Conservation (phyloP, 2,113 vertebrate species). For the Neogale vison region DNA sequence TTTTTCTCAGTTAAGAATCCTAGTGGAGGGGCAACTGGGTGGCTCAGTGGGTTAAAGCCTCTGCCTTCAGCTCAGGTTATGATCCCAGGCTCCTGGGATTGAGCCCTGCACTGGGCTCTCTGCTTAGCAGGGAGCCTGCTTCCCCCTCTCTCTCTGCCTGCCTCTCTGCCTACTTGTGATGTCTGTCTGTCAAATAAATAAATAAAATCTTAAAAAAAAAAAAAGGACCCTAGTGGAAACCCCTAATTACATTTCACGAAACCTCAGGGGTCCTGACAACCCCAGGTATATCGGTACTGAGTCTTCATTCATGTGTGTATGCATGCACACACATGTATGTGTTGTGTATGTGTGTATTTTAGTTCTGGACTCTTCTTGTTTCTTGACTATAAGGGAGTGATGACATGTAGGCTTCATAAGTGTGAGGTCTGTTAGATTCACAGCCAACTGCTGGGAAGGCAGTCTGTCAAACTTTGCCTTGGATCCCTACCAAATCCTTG, state of each 20-base stretch:
- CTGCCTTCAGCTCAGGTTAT: no score
- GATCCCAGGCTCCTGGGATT: no score
- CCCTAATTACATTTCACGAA: neutral
- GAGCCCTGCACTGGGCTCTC: no score
- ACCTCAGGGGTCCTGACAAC: neutral
- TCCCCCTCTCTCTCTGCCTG: no score
- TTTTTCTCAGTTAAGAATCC: neutral
- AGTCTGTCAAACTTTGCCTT: neutral
- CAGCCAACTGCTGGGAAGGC: neutral
- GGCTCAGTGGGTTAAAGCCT: no score
- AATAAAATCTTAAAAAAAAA: no score
- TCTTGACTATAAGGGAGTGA: neutral
- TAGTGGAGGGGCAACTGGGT: neutral
- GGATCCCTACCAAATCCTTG: neutral
- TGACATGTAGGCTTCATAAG: neutral
- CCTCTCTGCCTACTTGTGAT: no score
- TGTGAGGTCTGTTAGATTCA: neutral
- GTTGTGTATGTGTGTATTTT: neutral
- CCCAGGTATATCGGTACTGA: neutral
- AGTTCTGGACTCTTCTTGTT: neutral
- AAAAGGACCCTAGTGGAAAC: neutral
- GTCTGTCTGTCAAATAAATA: no score
- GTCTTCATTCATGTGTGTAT: neutral
- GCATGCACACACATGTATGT: neutral
- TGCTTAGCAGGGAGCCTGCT: no score